Evolutionary conservation across 64 coral and sea anemone species (phyloP).

Genomic region (Porites lutea): DNA sequence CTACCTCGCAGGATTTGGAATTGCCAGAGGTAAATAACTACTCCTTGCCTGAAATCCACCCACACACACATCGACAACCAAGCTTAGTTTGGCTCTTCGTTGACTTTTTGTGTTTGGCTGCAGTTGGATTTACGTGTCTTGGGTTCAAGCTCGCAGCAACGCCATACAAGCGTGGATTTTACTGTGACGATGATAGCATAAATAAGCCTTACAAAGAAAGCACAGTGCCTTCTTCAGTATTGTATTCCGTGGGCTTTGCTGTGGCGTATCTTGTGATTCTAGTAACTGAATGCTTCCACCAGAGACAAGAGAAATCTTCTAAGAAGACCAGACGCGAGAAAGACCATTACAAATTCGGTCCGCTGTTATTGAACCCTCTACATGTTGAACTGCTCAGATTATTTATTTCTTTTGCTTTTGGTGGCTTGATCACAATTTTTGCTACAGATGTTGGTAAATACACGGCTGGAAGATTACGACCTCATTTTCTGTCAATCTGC

Average conservation of each 20-base stretch:
- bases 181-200: conserved; percentile 90
- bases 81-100: conserved; percentile 26
- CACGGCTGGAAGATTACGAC: conserved; percentile 76
- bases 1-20: background rate
- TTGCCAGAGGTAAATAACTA: background rate
- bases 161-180: conserved; percentile 87
- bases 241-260: conserved; percentile 53
- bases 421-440: conserved; percentile 73
- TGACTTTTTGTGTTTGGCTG: conserved; percentile 65
- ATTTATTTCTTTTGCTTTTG: conserved; percentile 61
- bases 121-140: conserved; percentile 13
- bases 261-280: conserved; percentile 53
- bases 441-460: conserved; percentile 91
- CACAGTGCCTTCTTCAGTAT: conserved; percentile 61
- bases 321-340: background rate
- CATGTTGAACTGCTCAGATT: conserved; percentile 22
- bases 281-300: conserved; percentile 46
- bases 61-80: background rate
- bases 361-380: background rate
- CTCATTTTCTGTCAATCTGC: conserved; percentile 90
- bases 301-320: conserved; percentile 8
- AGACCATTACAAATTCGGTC: background rate
- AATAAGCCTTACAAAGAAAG: conserved; percentile 91
- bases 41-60: background rate
- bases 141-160: conserved; percentile 28